phyloP scores from a whole-genome alignment of 92 coral and sea anemone genomes.

The Parazoanthus darwini region DNA sequence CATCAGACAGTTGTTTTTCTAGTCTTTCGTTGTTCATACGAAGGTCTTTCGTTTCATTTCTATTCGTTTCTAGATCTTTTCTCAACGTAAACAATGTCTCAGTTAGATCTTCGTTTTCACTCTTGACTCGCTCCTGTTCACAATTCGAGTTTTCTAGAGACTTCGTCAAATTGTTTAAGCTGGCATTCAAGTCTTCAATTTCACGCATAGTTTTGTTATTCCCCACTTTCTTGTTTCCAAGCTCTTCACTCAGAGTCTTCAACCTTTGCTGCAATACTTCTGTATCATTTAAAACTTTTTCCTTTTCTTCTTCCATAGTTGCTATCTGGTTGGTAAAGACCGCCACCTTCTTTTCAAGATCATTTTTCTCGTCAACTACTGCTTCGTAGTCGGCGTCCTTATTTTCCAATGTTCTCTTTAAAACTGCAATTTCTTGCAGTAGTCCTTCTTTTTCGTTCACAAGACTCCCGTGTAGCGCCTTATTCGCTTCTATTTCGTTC shows the following conservation, averaged over 20 bases:
- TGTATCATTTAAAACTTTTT: background rate
- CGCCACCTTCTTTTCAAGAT: conserved; percentile 50
- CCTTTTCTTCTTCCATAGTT: conserved; percentile 47
- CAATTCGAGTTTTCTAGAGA: conserved; percentile 42
- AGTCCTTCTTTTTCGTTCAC: conserved; percentile 13
- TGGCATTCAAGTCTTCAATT: conserved; percentile 27
- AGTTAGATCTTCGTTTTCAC: conserved; percentile 16
- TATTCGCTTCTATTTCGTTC: conserved; percentile 22
- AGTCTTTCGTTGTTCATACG: conserved; percentile 9
- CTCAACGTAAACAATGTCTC: background rate
- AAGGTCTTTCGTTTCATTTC: background rate
- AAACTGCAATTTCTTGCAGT: background rate
- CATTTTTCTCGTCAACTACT: conserved; percentile 45
- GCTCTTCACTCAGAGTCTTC: conserved; percentile 19
- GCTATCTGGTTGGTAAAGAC: conserved; percentile 49
- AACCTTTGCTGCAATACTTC: conserved; percentile 23
- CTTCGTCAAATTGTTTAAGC: background rate
- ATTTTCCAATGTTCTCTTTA: conserved; percentile 18
- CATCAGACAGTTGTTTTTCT: conserved; percentile 20
- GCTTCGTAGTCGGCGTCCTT: background rate
- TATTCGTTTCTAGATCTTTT: conserved; percentile 10
- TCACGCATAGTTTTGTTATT: conserved; percentile 31
- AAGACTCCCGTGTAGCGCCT: background rate
- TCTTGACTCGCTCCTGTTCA: conserved; percentile 40
- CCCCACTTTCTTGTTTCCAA: conserved; percentile 30